Evolutionary conservation across 2,797 vertebrate species (phyloP).

Genomic region (Ispidina lecontei): DNA sequence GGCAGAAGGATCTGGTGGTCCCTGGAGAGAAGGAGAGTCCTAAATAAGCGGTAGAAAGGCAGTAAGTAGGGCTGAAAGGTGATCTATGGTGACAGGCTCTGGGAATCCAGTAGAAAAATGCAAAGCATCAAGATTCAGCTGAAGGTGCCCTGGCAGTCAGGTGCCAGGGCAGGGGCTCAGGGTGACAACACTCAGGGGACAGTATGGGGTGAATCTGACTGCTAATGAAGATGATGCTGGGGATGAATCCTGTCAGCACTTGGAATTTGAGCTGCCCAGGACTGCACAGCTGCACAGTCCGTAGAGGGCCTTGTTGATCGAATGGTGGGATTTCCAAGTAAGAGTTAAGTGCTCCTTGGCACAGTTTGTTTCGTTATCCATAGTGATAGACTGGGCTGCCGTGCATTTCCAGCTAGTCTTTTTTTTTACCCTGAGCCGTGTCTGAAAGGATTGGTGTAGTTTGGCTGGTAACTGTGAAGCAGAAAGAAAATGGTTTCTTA

Average conservation of each 20-base stretch:
- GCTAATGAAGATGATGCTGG: background rate
- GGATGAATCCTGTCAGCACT: background rate
- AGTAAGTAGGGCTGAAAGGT: background rate
- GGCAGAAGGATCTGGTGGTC: background rate
- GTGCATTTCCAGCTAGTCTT: background rate
- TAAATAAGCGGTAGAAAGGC: background rate
- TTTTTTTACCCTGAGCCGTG: background rate
- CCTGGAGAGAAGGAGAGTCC: background rate
- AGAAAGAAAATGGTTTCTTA: constrained; percentile 37
- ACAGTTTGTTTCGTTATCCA: background rate
- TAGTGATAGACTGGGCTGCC: background rate
- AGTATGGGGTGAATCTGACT: background rate
- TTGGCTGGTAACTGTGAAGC: constrained; percentile 8
- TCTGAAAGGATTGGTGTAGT: constrained; percentile 26
- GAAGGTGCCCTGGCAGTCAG: background rate
- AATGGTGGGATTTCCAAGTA: background rate
- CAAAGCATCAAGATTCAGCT: background rate
- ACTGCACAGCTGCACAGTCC: background rate
- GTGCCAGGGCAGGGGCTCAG: background rate
- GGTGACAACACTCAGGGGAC: background rate
- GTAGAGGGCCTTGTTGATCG: background rate
- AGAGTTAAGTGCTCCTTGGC: background rate
- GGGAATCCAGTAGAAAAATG: background rate
- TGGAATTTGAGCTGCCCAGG: background rate
- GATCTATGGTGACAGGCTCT: background rate